These are phyloP conservation scores for Alfaro cultratus DNA, from an alignment of 2,797 vertebrate species.

Conservation along the genomic window DNA sequence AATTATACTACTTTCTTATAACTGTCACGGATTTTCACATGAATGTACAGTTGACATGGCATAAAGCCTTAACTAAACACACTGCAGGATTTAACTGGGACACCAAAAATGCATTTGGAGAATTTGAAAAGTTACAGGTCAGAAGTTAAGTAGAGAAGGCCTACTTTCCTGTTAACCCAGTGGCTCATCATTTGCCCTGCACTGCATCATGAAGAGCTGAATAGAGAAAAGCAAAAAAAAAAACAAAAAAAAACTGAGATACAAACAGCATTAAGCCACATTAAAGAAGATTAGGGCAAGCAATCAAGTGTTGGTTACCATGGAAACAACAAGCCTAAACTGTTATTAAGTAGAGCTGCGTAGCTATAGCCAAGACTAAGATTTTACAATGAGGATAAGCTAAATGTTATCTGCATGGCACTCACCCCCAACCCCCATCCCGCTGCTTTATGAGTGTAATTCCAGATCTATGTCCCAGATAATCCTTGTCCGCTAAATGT, in stretches of 20 bases:
- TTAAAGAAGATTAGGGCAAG: slow-evolving; percentile 81
- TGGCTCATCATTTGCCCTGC: slow-evolving; percentile 22
- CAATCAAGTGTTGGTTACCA: slow-evolving; percentile 79
- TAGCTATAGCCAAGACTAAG: slow-evolving; percentile 61
- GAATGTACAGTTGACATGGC: not conserved
- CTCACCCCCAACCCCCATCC: slow-evolving; percentile 16
- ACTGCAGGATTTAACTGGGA: slow-evolving; percentile 4
- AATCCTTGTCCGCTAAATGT: slow-evolving; percentile 70
- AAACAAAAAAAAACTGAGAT: slow-evolving; percentile 46
- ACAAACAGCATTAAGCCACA: slow-evolving; percentile 77
- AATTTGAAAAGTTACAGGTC: slow-evolving; percentile 21
- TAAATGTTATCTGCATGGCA: slow-evolving; percentile 58
- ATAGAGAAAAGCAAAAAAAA: slow-evolving; percentile 36
- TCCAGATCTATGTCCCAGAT: slow-evolving; percentile 70
- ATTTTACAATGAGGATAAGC: slow-evolving; percentile 68
- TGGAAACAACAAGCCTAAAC: slow-evolving; percentile 76
- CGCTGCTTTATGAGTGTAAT: slow-evolving; percentile 62
- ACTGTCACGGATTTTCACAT: slow-evolving; percentile 3
- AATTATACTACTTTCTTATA: not conserved
- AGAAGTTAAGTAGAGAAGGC: slow-evolving; percentile 36
- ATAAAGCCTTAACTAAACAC: not conserved
- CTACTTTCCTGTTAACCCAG: slow-evolving; percentile 14
- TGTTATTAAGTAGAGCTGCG: slow-evolving; percentile 74
- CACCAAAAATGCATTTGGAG: slow-evolving; percentile 23
- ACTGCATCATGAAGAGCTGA: slow-evolving; percentile 16